Base-by-base conservation (phyloP, 1,140 invertebrate genomes). In the Drosophila asahinai region DNA sequence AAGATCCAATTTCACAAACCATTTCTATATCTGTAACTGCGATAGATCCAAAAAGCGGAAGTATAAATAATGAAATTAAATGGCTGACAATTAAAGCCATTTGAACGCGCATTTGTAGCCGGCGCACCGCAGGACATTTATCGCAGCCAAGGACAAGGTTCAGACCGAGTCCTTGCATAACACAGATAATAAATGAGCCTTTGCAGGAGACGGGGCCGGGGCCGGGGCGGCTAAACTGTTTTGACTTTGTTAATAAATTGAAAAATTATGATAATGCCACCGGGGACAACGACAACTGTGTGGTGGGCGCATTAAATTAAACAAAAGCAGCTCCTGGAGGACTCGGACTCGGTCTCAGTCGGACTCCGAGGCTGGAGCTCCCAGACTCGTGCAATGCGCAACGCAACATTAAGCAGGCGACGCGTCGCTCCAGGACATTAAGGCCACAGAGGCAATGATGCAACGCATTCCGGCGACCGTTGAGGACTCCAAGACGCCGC, bases 241-340 rank as follows among this genome's bases (percentile, higher is more conserved):
- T 89, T 89, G 86, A 89, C 86, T 89, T 89, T 89, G 86, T 89
- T 89, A 89, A 89, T 89, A 89, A 89, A 89, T 89, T 91, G 86
- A 86, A 89, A 86, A 89, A 90, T 89, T 89, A 89, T 89, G 86
- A 90, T 89, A 89, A 89, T 89, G 81, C 75, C 67, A 59, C n/a
- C 49, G 43, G 42, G 17, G 30, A 70, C 36, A 72, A 61, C 61
- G 71, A 67, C 63, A 57, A 77, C 65, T 86, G 78, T 84, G 82
- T 81, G 82, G 82, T 81, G 82, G 82, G 83, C 75, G 73, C 81
- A 87, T 67, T 89, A 89, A 89, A 87, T 86, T 86, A 80, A 90
- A 81, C 68, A 77, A 65, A 73, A 84, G 49, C 66, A 71, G 70
- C 47, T 80, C 54, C 55, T 62, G 19, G 40, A 73, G 77, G 19